A percentile compares a stretch with the other conserved stretches of the same genome.
These are phyloP conservation scores for Amphimedon queenslandica DNA, from an alignment of 37 sponge, comb jelly and placozoan genomes.

Conservation along the genomic window DNA sequence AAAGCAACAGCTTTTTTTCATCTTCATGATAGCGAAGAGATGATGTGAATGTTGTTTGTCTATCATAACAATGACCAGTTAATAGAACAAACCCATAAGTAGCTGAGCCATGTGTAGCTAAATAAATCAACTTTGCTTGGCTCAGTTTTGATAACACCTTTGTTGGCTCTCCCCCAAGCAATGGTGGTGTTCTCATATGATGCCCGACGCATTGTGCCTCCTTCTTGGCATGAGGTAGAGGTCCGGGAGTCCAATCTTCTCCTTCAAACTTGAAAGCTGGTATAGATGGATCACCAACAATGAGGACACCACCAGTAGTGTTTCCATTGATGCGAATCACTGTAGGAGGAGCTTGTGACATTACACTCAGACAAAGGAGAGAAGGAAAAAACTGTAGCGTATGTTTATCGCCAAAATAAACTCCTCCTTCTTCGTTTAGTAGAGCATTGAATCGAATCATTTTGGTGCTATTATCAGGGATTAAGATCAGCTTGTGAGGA, in stretches of 20 bases:
- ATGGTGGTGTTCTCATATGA: slow-evolving; percentile 37
- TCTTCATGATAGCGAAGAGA: neutral
- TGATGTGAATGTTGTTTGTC: neutral
- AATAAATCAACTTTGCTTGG: slow-evolving; percentile 60
- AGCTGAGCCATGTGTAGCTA: slow-evolving; percentile 71
- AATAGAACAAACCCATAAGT: slow-evolving; percentile 56
- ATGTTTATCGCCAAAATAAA: slow-evolving; percentile 55
- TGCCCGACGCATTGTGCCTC: slow-evolving; percentile 64
- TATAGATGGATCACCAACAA: slow-evolving; percentile 70
- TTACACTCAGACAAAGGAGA: slow-evolving; percentile 46
- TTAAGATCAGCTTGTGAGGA: slow-evolving; percentile 16
- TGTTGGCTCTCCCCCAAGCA: slow-evolving; percentile 63
- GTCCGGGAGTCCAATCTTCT: slow-evolving; percentile 44
- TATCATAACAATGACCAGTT: slow-evolving; percentile 10
- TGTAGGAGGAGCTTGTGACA: slow-evolving; percentile 9
- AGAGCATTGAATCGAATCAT: slow-evolving; percentile 53
- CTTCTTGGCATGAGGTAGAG: slow-evolving; percentile 61
- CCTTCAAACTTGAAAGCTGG: slow-evolving; percentile 43
- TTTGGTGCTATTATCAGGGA: slow-evolving; percentile 60
- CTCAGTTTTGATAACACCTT: slow-evolving; percentile 51
- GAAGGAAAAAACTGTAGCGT: slow-evolving; percentile 51
- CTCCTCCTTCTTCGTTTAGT: slow-evolving; percentile 6
- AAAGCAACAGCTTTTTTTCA: slow-evolving; percentile 33
- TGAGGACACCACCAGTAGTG: no score
- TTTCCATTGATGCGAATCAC: neutral